Conservation (phyloP, 1,140 invertebrate genomes). For the Orius insidiosus region DNA sequence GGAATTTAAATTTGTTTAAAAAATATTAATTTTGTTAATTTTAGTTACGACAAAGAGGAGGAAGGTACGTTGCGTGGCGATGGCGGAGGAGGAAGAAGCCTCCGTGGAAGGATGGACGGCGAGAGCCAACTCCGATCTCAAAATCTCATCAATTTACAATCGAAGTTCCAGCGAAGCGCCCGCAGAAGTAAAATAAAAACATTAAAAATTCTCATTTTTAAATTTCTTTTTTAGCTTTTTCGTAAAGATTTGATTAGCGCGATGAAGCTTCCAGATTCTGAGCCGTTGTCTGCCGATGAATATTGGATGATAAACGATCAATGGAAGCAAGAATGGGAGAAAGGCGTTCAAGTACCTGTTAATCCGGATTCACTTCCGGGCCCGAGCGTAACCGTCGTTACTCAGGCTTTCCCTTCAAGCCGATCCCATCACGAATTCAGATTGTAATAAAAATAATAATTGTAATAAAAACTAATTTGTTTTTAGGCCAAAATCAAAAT, state of each 20-base stretch:
- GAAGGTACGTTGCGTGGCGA: conserved; percentile 40
- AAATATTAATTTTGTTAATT: conserved; percentile 8
- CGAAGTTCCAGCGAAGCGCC: conserved; percentile 73
- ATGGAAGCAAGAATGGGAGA: conserved; percentile 98
- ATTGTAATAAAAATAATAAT: conserved; percentile 44
- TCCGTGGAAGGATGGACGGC: conserved; percentile 59
- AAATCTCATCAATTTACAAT: conserved; percentile 77
- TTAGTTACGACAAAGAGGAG: conserved; percentile 41
- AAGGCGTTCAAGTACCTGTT: conserved; percentile 88
- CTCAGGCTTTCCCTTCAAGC: conserved; percentile 30
- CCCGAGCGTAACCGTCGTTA: conserved; percentile 55
- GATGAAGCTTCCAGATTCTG: conserved; percentile 96
- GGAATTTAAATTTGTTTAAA: background rate
- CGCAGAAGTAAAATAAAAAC: conserved; percentile 41
- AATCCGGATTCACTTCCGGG: conserved; percentile 79
- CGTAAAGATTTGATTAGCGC: conserved; percentile 97
- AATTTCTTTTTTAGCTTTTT: conserved; percentile 36
- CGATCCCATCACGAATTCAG: conserved; percentile 56
- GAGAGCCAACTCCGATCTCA: conserved; percentile 64
- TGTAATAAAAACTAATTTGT: no score
- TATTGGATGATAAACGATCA: conserved; percentile 90
- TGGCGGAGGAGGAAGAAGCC: conserved; percentile 47
- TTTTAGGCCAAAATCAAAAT: conserved; percentile 76
- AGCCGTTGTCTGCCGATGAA: conserved; percentile 73
- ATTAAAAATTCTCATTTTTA: conserved; percentile 9